These are phyloP conservation scores for Meleagris gallopavo DNA, from an alignment of 2,113 vertebrate species.

Conservation along the genomic window DNA sequence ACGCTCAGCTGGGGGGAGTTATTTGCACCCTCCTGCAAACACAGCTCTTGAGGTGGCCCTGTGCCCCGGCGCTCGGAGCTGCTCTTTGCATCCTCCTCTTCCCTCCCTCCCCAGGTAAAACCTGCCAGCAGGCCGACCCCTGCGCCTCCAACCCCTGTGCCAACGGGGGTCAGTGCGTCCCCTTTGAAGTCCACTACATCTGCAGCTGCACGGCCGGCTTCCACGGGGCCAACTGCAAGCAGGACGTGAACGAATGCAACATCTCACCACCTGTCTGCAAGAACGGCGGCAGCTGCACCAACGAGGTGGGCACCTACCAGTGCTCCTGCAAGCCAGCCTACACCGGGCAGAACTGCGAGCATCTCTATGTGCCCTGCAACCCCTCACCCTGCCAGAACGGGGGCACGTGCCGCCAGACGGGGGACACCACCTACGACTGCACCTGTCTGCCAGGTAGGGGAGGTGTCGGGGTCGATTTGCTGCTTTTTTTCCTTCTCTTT, in stretches of 20 bases:
- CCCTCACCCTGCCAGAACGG: constrained; percentile 95
- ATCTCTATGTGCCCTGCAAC: constrained; percentile 91
- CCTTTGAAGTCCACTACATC: constrained; percentile 85
- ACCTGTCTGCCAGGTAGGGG: constrained; percentile 92
- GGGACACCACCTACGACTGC: constrained; percentile 92
- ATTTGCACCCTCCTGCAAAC: rapidly evolving
- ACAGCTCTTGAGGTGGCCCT: too few relatives aligned
- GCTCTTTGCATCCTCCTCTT: not conserved
- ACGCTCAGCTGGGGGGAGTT: not conserved
- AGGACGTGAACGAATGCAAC: constrained; percentile 92
- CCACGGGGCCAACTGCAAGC: constrained; percentile 90
- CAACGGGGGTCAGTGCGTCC: constrained; percentile 89
- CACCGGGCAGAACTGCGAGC: constrained; percentile 89
- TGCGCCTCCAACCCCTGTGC: constrained; percentile 96
- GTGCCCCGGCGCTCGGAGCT: not conserved
- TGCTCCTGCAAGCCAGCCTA: constrained; percentile 86
- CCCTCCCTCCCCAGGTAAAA: constrained; percentile 80
- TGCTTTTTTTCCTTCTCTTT: not conserved
- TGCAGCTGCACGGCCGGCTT: constrained; percentile 87
- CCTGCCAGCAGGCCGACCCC: constrained; percentile 91
- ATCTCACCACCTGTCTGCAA: constrained; percentile 78
- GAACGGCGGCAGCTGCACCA: constrained; percentile 87
- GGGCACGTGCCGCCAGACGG: constrained; percentile 93
- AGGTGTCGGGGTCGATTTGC: not conserved
- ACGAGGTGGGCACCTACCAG: constrained; percentile 88